phyloP scores from a whole-genome alignment of 2,113 vertebrate species.

The Toxotes jaculatrix region DNA sequence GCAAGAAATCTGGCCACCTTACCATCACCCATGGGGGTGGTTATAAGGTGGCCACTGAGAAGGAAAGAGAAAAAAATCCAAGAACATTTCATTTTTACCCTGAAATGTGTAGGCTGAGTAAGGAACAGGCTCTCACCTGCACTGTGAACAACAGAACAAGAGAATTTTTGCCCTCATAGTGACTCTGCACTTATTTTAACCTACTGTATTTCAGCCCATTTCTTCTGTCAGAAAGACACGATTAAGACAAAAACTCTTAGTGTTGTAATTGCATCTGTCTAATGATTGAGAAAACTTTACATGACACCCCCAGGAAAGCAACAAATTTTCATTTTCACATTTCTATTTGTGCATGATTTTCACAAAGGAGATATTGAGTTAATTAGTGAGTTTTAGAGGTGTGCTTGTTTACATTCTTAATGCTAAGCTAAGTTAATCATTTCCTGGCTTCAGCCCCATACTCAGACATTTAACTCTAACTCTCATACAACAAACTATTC shows the following conservation, averaged over 20 bases:
- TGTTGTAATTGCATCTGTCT: background rate
- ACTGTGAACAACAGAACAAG: conserved; percentile 7
- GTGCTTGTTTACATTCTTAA: background rate
- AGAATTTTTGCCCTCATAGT: background rate
- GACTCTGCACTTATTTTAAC: conserved; percentile 20
- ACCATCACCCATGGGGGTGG: background rate
- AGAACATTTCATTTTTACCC: conserved; percentile 15
- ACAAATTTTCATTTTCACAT: background rate
- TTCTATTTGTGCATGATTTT: background rate
- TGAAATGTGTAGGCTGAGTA: conserved; percentile 28
- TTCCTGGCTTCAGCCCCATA: background rate
- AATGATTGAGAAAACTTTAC: background rate
- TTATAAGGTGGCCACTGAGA: conserved; percentile 19
- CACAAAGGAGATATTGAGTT: background rate
- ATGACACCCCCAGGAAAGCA: too few species aligned
- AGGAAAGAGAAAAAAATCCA: conserved; percentile 26
- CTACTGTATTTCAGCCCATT: background rate
- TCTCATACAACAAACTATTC: too few species aligned
- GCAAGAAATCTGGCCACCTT: conserved; percentile 38
- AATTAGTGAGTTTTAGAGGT: background rate
- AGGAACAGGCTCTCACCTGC: conserved; percentile 13
- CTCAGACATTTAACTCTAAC: too few species aligned
- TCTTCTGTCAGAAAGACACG: background rate
- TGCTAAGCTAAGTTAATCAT: background rate
- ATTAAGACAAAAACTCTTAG: background rate